A percentile compares a stretch with the other conserved stretches of the same genome.
Evolutionary conservation across 2,113 vertebrate species (phyloP).

Genomic region (Nicator chloris): DNA sequence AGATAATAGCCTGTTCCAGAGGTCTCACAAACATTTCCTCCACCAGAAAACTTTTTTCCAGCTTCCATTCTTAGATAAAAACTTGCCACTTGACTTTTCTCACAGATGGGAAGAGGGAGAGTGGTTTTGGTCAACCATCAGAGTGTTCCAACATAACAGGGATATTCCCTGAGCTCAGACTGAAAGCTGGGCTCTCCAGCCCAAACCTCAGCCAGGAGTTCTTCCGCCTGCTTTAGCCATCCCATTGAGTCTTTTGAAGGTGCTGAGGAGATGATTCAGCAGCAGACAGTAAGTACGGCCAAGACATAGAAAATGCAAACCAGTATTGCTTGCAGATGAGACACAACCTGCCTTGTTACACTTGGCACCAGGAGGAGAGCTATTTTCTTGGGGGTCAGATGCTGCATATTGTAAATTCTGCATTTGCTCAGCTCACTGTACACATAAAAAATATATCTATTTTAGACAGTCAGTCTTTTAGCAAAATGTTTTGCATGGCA

Average conservation of each 20-base stretch:
- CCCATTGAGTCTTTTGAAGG: background rate
- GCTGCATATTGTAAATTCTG: background rate
- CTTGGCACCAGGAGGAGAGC: background rate
- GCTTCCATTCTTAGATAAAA: background rate
- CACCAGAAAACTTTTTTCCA: background rate
- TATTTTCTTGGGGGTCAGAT: background rate
- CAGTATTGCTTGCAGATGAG: background rate
- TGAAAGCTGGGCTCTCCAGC: background rate
- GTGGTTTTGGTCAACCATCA: background rate
- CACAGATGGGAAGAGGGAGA: background rate
- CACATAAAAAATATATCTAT: background rate
- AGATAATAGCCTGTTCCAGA: background rate
- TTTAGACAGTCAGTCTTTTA: background rate
- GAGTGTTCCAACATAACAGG: background rate
- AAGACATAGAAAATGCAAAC: background rate
- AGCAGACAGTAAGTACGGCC: background rate
- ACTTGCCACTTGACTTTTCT: background rate
- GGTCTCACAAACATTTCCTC: background rate
- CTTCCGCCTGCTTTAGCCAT: background rate
- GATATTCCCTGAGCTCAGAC: background rate
- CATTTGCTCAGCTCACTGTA: background rate
- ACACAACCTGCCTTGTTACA: background rate
- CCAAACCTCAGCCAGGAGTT: fast-evolving
- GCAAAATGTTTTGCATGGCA: background rate
- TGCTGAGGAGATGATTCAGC: background rate